Evolutionary conservation across 23 tunicate genomes (phyloP), one percentile per base, ranked within the genome.

Genomic region (Trididemnum miniatum): DNA sequence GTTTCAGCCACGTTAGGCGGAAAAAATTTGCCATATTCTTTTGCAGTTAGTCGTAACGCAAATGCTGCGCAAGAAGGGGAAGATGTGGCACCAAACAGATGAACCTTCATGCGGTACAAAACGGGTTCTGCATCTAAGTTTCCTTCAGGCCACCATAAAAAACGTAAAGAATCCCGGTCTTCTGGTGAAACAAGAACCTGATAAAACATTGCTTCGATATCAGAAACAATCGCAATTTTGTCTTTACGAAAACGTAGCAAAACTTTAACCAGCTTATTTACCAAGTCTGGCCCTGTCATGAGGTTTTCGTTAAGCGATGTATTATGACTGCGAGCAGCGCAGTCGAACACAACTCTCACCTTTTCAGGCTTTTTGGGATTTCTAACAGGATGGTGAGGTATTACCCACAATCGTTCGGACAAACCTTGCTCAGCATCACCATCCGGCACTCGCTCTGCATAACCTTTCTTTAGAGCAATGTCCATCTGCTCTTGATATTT

Each of bases 261-360:
- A 3, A 72, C 80, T 25, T 50, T 78, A 0, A 82, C 35, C 49
- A 82, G 67, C 20, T 31, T 40, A 51, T 72, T 82, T 12, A 51
- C 75, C 86, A 82, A 50, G 32, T 82, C 80, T 4, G 81, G 86
- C 24, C 86, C 86, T 38, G 72, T 80, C 75, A 82, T 36, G 15
- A 73, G 59, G 26, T 20, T 20, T 2, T 73, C 79, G 24, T 73
- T 38, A 3, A 73, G 26, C 2, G 59, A 36, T 28, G 2, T 38
- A 3, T 26, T 26, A 38, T 7, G 24, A 37, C 28, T n/a, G 31
- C 9, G 25, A 20, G 79, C 79, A 20, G 79, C 79, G 31, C 79
- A 73, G 24, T 73, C 59, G 31, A 35, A 38, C 30, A 73, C 79
- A 73, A 73, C 24, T 73, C 79, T 36, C 31, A 37, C 79, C 79